A percentile compares a stretch with the other conserved stretches of the same genome.
Evolutionary conservation across 2,888 invertebrate species (phyloP).

Genomic region (Drosophila rellima): DNA sequence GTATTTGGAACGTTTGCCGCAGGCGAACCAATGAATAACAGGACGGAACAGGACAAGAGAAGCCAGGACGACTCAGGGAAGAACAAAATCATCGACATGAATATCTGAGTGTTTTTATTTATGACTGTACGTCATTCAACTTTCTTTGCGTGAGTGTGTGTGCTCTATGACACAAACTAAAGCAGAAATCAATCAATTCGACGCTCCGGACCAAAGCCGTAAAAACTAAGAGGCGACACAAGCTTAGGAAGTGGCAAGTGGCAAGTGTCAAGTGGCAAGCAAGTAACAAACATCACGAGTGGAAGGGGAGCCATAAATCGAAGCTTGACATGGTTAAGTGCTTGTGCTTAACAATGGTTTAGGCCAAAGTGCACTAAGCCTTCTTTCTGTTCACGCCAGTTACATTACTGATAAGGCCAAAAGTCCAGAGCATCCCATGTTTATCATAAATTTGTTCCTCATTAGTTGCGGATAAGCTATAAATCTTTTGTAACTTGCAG

Average conservation of each 20-base stretch:
- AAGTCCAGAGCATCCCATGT: constrained; percentile 5
- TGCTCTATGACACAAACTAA: constrained; percentile 62
- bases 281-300: constrained; percentile 2
- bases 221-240: constrained; percentile 45
- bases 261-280: constrained; percentile 25
- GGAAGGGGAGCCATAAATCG: constrained; percentile 64
- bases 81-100: constrained; percentile 66
- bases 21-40: constrained; percentile 68
- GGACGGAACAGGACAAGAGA: constrained; percentile 10
- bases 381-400: constrained; percentile 4
- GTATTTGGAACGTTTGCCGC: constrained; percentile 65
- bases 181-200: constrained; percentile 73
- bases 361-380: constrained; percentile 32
- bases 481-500: constrained; percentile 15
- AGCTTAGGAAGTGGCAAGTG: constrained; percentile 44
- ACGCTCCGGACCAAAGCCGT: constrained; percentile 21
- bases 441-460: constrained; percentile 42
- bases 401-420: constrained; percentile 26
- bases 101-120: constrained; percentile 78
- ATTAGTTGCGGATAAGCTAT: constrained; percentile 18
- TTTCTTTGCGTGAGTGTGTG: constrained; percentile 21
- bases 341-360: constrained; percentile 70
- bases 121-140: constrained; percentile 70
- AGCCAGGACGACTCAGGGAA: constrained; percentile 2
- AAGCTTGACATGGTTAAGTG: constrained; percentile 73